A percentile compares a stretch with the other conserved stretches of the same genome.
These are phyloP conservation scores for Silurus meridionalis DNA, from an alignment of 2,113 vertebrate species.

Conservation along the genomic window DNA sequence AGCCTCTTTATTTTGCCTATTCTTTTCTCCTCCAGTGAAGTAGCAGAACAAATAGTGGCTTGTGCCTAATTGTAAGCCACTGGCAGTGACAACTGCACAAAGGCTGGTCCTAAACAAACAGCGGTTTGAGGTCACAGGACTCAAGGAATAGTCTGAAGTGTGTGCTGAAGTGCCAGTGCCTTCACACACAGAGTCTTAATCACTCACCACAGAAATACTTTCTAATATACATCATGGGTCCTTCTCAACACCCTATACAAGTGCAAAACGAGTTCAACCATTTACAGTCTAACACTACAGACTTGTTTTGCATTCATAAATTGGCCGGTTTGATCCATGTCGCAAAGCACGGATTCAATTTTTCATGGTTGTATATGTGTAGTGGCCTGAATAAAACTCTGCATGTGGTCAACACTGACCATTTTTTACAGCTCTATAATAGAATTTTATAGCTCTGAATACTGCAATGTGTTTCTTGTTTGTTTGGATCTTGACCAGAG, in stretches of 20 bases:
- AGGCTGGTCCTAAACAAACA: slow-evolving; percentile 44
- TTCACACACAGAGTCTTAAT: slow-evolving; percentile 10
- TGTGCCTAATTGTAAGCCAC: slow-evolving; percentile 52
- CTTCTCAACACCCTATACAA: neutral
- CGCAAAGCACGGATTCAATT: neutral
- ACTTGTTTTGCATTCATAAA: neutral
- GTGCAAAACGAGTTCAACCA: neutral
- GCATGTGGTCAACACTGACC: neutral
- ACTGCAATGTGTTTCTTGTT: neutral
- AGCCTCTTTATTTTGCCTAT: slow-evolving; percentile 23
- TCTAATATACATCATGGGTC: neutral
- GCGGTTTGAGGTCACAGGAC: slow-evolving; percentile 32
- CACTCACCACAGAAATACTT: slow-evolving; percentile 5
- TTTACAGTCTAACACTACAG: neutral
- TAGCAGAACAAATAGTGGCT: slow-evolving; percentile 55
- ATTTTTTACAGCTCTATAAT: neutral
- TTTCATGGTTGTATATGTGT: neutral
- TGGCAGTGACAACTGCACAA: slow-evolving; percentile 51
- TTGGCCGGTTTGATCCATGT: no score
- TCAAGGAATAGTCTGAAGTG: slow-evolving; percentile 6
- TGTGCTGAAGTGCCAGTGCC: neutral
- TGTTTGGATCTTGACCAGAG: neutral
- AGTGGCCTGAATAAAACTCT: neutral
- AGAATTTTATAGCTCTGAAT: neutral
- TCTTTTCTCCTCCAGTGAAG: slow-evolving; percentile 37